Evolutionary conservation across 2,888 invertebrate genomes (phyloP).

Genomic region (Erebia ligea): DNA sequence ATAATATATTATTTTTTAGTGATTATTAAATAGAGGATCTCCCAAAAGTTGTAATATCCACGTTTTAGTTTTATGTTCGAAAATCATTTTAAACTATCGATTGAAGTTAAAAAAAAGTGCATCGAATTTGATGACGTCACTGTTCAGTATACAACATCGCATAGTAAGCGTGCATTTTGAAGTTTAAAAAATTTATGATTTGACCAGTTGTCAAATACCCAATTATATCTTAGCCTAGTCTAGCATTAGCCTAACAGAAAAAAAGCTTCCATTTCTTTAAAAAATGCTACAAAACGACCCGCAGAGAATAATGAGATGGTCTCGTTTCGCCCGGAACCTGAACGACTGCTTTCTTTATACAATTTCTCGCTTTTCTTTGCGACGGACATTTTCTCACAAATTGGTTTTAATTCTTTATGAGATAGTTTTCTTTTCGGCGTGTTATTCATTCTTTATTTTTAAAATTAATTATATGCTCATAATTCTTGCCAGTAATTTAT

Average conservation of each 20-base stretch:
- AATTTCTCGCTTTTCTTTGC: slow-evolving; percentile 12
- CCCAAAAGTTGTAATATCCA: no score
- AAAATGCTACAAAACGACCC: slow-evolving; percentile 22
- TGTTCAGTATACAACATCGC: no score
- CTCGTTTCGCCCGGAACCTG: slow-evolving; percentile 28
- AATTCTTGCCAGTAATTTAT: no score
- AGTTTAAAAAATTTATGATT: no score
- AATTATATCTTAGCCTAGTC: background rate
- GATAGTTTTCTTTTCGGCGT: slow-evolving; percentile 12
- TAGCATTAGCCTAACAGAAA: slow-evolving; percentile 1
- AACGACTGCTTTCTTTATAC: slow-evolving; percentile 15
- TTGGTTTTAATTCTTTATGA: slow-evolving; percentile 20
- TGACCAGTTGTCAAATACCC: background rate
- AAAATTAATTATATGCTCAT: background rate
- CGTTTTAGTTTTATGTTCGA: no score
- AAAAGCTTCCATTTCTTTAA: slow-evolving; percentile 10
- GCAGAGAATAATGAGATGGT: slow-evolving; percentile 33
- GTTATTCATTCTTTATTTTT: background rate
- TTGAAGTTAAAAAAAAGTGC: no score
- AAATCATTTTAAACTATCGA: no score
- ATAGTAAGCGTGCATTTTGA: no score
- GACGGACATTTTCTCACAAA: slow-evolving; percentile 12
- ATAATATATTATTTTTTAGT: no score
- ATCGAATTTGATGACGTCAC: no score
- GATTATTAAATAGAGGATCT: no score